phyloP scores from a whole-genome alignment of 2,113 vertebrate species.

The Megalops atlanticus region DNA sequence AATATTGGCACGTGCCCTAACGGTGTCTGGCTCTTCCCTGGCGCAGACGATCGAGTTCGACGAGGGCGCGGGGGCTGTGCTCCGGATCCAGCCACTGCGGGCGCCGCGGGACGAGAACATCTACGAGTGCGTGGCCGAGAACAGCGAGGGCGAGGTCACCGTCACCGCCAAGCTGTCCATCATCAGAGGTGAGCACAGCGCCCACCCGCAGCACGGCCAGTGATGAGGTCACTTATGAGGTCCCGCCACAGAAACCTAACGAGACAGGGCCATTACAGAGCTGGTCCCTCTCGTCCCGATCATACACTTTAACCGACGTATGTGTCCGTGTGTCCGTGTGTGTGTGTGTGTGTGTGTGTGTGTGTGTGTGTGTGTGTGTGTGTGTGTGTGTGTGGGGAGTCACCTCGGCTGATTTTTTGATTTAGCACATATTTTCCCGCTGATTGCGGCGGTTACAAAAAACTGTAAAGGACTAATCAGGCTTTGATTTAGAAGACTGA shows the following conservation, averaged over 20 bases:
- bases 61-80: slow-evolving; percentile 89
- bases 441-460: too few species aligned
- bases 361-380: too few species aligned
- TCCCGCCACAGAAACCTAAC: too few species aligned
- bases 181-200: slow-evolving; percentile 81
- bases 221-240: background rate
- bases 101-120: slow-evolving; percentile 94
- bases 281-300: too few species aligned
- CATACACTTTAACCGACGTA: too few species aligned
- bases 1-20: slow-evolving; percentile 14
- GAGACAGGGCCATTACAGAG: too few species aligned
- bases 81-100: slow-evolving; percentile 93
- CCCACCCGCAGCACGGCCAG: background rate
- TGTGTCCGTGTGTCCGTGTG: too few species aligned
- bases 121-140: slow-evolving; percentile 94
- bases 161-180: slow-evolving; percentile 94
- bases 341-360: slow-evolving; percentile 19
- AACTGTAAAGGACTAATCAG: background rate
- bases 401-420: too few species aligned
- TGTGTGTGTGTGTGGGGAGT: slow-evolving; percentile 17
- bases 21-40: background rate
- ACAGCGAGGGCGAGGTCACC: slow-evolving; percentile 83
- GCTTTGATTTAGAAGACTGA: background rate
- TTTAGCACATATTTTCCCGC: too few species aligned
- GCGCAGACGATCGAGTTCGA: slow-evolving; percentile 94